Evolutionary conservation across 2,888 invertebrate species (phyloP), one percentile per base, ranked within the genome.

Genomic region (Strigamia maritima): DNA sequence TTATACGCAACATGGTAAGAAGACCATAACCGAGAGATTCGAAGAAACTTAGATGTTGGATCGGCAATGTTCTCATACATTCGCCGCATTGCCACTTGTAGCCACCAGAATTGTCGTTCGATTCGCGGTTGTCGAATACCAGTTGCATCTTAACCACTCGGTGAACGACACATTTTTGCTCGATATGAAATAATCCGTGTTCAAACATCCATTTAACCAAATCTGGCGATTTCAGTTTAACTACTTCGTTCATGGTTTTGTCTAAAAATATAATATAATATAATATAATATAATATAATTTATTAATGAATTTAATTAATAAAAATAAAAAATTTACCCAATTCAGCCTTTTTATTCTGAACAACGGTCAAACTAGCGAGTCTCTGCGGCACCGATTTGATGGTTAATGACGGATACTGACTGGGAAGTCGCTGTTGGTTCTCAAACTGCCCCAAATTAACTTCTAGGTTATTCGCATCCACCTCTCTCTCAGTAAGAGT

Each of bases 1-100:
- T 90, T 0, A 95, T 88, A 83, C 95, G 95, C 0, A 95, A 87
- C 10, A 95, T 87, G 0, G 93, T 92, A 44, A 92, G 92, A 0
- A 79, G 74, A 44, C 49, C 28, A 10, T 74, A 74, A 26, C 70
- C 65, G 16, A 77, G 79, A 22, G 49, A 70, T 28, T 79, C 70
- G 70, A 81, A 81, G 49, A 81, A 81, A 74, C 81, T 80, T 7
- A 80, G 49, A 19, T 81, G 81, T 28, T 65, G 70, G 7, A 79
- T 79, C 12, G 79, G 75, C 24, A 81, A 49, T n/a, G 79, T 80
- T 16, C 79, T 54, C 10, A 77, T 76, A 49, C 81, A 81, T 8
- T 44, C 38, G 14, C 80, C 77, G 60, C 81, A 81, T 78, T 80
- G 79, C 81, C 81, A 81, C 38, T 79, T 79, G 79, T 81, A 81